Base-by-base conservation (phyloP, 2,113 vertebrate genomes). In the Phyllopteryx taeniolatus region DNA sequence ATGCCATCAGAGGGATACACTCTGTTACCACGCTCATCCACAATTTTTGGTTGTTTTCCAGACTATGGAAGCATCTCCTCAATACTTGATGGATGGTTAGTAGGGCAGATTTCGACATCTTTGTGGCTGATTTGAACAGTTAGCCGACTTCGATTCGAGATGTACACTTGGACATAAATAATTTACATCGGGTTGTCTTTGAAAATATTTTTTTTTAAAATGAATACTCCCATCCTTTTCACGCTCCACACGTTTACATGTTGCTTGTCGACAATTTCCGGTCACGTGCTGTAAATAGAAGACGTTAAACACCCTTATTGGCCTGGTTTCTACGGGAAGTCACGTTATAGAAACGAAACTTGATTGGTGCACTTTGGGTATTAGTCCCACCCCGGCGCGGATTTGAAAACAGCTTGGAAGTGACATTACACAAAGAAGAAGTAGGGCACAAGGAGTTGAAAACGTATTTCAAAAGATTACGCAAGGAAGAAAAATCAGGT, bases 1-100 rank as follows among this genome's bases (percentile, higher is more conserved):
- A 93, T 17, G 10, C 82, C 59, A 95, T 47, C 1, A 95, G 84
- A 2, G 94, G 87, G 0, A 10, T 67, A 75, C 92, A 95, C 1
- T 93, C 94, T 0, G 33, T 57, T 72, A 94, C 20, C 0, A 84
- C 74, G 15, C 35, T 47, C 46, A 27, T 68, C 93, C 94, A 96
- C 13, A 87, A 62, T n/a, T 31, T 77, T 8, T 90, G 90, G 64
- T 87, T 93, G 75, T 70, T 79, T 73, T 88, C 84, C 59, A 93
- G 64, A 19, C 17, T 74, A 0, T 84, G 82, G 65, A 95, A 96
- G 75, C 91, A 88, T 75, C 82, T 93, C 77, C 81, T 90, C 53
- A 96, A 79, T 1, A 88, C 90, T 51, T 90, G 82, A 0, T 90
- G 88, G 4, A 94, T 51, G 2, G 74, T 70, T 2, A 71, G n/a